A percentile compares a stretch with the other conserved stretches of the same genome.
These are phyloP conservation scores for Plestiodon gilberti DNA, from an alignment of 2,113 vertebrate species.

Conservation along the genomic window DNA sequence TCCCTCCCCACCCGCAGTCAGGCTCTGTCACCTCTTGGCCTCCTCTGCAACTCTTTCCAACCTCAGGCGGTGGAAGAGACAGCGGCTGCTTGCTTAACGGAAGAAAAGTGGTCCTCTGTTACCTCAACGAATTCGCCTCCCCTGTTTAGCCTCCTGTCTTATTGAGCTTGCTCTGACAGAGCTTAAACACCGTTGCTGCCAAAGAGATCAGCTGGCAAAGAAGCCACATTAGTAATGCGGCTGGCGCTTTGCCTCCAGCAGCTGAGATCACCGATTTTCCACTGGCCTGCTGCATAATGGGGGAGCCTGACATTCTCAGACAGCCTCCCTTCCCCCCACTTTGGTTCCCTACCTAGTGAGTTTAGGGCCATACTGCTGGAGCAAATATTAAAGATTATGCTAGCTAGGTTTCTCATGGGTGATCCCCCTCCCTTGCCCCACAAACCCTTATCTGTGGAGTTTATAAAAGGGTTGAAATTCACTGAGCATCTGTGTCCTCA, in stretches of 20 bases:
- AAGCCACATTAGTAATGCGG: conserved; percentile 40
- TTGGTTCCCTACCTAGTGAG: background rate
- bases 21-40: background rate
- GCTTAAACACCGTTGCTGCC: conserved; percentile 26
- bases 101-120: conserved; percentile 17
- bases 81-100: accelerated
- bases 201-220: conserved; percentile 46
- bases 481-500: background rate
- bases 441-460: background rate
- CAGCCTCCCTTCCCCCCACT: background rate
- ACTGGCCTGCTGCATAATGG: accelerated
- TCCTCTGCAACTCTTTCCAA: conserved; percentile 11
- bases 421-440: conserved; percentile 35
- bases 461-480: conserved; percentile 23
- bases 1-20: background rate
- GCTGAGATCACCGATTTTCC: conserved; percentile 49
- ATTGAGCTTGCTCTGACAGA: conserved; percentile 24
- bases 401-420: conserved; percentile 34
- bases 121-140: background rate
- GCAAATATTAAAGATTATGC: background rate
- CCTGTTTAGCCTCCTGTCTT: conserved; percentile 43
- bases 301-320: conserved; percentile 5
- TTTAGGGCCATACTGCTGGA: conserved; percentile 7
- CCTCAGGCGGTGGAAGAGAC: background rate
- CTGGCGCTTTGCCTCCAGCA: conserved; percentile 57